Conservation (phyloP, 2,888 invertebrate genomes). For the Scelioninae gen. 1 region DNA sequence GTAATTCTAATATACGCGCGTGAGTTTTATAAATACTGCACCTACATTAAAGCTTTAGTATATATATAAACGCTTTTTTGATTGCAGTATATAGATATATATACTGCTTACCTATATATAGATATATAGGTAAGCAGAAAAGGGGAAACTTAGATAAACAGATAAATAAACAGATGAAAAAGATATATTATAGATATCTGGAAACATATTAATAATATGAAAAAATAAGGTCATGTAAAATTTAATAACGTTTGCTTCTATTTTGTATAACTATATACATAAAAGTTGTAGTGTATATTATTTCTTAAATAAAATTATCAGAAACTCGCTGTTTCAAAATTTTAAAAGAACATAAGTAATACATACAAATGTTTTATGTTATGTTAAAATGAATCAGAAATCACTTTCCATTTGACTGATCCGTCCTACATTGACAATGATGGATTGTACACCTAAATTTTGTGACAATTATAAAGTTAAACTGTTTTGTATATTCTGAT, state of each 20-base stretch:
- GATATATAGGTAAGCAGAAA: conserved; percentile 28
- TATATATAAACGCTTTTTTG: conserved; percentile 71
- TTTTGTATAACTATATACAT: no score
- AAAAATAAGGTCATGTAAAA: not conserved
- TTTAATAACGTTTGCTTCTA: not conserved
- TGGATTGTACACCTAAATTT: conserved; percentile 19
- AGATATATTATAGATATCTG: not conserved
- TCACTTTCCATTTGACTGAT: conserved; percentile 1
- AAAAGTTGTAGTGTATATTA: no score
- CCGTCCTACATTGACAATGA: conserved; percentile 33
- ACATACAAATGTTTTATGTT: conserved; percentile 11
- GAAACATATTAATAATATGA: not conserved
- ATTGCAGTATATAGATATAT: conserved; percentile 52
- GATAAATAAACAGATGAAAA: conserved; percentile 51
- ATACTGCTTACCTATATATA: conserved; percentile 50
- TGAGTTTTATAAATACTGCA: no score
- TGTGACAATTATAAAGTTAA: conserved; percentile 41
- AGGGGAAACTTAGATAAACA: conserved; percentile 36
- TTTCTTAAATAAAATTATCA: no score
- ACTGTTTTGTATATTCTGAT: conserved; percentile 49
- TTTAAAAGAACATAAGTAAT: not conserved
- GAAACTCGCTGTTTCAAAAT: no score
- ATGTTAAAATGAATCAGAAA: not conserved
- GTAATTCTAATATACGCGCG: no score
- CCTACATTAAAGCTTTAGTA: no score